Evolutionary conservation across 2,888 invertebrate species (phyloP).

Genomic region (Lepidocyrtoides sp.): DNA sequence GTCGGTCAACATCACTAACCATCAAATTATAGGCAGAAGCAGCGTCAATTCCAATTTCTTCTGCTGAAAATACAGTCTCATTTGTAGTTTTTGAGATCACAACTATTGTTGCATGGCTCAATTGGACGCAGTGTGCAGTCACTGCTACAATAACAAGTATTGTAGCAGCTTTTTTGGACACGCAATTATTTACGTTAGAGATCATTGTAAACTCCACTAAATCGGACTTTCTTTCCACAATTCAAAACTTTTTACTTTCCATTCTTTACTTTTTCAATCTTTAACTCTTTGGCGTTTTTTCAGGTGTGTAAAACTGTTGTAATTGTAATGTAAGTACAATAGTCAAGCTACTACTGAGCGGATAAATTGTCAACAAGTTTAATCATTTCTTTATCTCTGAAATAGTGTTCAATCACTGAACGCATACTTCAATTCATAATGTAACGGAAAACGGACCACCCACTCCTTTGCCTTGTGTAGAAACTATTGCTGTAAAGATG

Average conservation of each 20-base stretch:
- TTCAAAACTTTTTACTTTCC: neutral
- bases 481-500: too few species aligned
- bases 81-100: conserved; percentile 79
- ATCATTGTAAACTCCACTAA: conserved; percentile 19
- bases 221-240: neutral
- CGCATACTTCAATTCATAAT: too few species aligned
- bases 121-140: conserved; percentile 11
- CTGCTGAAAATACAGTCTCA: conserved; percentile 79
- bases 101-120: conserved; percentile 72
- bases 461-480: too few species aligned
- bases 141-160: conserved; percentile 35
- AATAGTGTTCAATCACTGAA: too few species aligned
- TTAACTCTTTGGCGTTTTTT: too few species aligned
- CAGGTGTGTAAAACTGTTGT: too few species aligned
- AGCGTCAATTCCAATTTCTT: conserved; percentile 81
- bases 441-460: too few species aligned
- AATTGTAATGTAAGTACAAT: too few species aligned
- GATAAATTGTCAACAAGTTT: too few species aligned
- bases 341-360: too few species aligned
- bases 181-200: conserved; percentile 12
- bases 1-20: too few species aligned
- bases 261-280: neutral
- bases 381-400: too few species aligned
- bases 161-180: neutral
- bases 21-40: conserved; percentile 78